phyloP scores from a whole-genome alignment of 2,113 vertebrate species.

The Azemiops feae region DNA sequence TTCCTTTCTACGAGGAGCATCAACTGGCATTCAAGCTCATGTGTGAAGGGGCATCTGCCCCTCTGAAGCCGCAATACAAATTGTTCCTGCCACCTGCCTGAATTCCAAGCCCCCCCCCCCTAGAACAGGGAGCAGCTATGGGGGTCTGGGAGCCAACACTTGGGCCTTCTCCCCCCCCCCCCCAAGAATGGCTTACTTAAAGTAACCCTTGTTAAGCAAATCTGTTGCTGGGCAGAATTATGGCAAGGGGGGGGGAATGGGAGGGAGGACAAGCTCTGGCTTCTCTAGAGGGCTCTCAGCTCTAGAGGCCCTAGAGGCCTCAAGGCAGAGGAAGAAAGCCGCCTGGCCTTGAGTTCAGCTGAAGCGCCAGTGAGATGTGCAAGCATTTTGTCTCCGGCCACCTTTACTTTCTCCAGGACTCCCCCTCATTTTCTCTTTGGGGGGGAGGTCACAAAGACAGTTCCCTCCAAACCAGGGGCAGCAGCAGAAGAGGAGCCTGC shows the following conservation, averaged over 20 bases:
- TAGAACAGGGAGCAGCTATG: not conserved
- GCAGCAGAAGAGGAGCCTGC: not conserved
- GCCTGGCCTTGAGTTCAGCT: not conserved
- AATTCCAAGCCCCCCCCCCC: not conserved
- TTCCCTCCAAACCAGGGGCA: too few relatives aligned
- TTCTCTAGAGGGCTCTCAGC: not conserved
- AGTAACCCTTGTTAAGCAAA: not conserved
- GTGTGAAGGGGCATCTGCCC: not conserved
- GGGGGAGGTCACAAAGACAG: not conserved
- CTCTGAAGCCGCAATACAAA: not conserved
- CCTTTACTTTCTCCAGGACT: not conserved
- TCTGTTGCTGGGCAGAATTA: not conserved
- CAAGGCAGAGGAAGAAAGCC: not conserved
- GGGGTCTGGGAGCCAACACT: not conserved
- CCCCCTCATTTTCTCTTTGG: too few relatives aligned
- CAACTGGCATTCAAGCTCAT: not conserved
- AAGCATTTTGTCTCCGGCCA: not conserved
- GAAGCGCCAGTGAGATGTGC: slow-evolving; percentile 13
- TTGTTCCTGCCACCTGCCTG: not conserved
- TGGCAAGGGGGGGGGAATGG: fast-evolving
- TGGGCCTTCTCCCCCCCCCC: not conserved
- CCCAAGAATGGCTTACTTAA: not conserved
- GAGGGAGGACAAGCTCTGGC: not conserved
- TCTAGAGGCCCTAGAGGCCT: too few relatives aligned
- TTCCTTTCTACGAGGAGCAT: not conserved